Base-by-base conservation (phyloP, 2,888 invertebrate genomes). In the Cordilura impudica region DNA sequence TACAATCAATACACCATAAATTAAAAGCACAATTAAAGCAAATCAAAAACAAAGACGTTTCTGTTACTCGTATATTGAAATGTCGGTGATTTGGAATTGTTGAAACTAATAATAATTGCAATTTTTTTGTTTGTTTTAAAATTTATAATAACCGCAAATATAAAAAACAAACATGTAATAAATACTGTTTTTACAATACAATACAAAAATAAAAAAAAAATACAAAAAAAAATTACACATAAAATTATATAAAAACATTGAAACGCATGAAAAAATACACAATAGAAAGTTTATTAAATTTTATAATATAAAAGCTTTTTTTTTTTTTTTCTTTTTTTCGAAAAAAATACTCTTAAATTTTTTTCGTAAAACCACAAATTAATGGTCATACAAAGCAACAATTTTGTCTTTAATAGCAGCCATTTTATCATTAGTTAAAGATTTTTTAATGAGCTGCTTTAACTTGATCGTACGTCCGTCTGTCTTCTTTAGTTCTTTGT, bases 201-300 rank as follows among this genome's bases (percentile, higher is more conserved):
- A 23, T 12, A 18, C 45, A 19, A 31, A 49, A 65, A 12, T 54
- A 16, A 31, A 21, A 51, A 58, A 19, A 14, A 16, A 35, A 49
- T 39, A 14, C 5, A 72, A 23, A 70, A 6, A n/a, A 39, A 43
- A 26, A 19, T n/a, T 10, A 53, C 14, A 53, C 14, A 35, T 35
- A 35, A 35, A 35, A 12, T 12, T 35, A 12, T 35, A 35, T 35
- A 12, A 35, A 26, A 35, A 23, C 7, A 21, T 26, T 23, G 14
- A 26, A 39, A 39, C n/a, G 19, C 2, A n/a, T 29, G n/a, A 35
- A 56, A 29, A 23, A 54, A 53, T 21, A 21, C n/a, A n/a, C n/a
- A n/a, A 74, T 53, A 54, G 53, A 69, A 75, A 75, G 69, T 65
- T 54, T 56, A 49, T 47, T 72, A 49, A 72, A 72, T 47, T 72